phyloP scores from a whole-genome alignment of 2,113 vertebrate genomes.

The Callocephalon fimbriatum region DNA sequence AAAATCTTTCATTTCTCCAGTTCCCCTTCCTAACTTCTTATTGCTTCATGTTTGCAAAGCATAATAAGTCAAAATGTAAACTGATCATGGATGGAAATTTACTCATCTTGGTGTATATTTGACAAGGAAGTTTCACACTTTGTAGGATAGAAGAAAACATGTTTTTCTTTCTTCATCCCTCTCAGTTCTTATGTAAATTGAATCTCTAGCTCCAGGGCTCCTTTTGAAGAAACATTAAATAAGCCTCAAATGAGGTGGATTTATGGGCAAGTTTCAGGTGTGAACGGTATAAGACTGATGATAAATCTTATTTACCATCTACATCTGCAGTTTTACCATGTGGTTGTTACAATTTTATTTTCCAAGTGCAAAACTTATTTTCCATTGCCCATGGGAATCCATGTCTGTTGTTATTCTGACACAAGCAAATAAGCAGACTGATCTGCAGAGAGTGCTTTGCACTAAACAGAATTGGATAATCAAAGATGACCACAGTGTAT shows the following conservation, averaged over 20 bases:
- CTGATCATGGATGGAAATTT: background rate
- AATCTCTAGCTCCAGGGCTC: background rate
- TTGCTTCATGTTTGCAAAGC: background rate
- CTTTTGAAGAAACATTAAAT: constrained; percentile 13
- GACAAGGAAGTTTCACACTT: background rate
- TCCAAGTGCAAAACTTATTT: constrained; percentile 6
- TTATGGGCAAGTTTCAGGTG: constrained; percentile 25
- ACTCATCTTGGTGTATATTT: background rate
- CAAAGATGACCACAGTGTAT: constrained; percentile 28
- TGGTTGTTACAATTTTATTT: constrained; percentile 31
- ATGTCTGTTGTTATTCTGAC: constrained; percentile 25
- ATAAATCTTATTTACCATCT: constrained; percentile 10
- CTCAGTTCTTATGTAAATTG: background rate
- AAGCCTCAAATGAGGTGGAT: constrained; percentile 30
- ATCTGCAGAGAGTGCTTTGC: background rate
- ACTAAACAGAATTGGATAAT: constrained; percentile 27
- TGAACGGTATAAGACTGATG: background rate
- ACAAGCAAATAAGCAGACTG: background rate
- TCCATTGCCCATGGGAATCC: background rate
- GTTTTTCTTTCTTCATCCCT: background rate
- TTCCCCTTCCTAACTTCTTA: background rate
- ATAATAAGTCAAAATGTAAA: background rate
- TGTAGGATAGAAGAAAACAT: background rate
- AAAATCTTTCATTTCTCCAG: background rate
- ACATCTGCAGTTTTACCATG: constrained; percentile 4